Conservation (phyloP, 1,140 invertebrate species). For the Hermetia illucens region DNA sequence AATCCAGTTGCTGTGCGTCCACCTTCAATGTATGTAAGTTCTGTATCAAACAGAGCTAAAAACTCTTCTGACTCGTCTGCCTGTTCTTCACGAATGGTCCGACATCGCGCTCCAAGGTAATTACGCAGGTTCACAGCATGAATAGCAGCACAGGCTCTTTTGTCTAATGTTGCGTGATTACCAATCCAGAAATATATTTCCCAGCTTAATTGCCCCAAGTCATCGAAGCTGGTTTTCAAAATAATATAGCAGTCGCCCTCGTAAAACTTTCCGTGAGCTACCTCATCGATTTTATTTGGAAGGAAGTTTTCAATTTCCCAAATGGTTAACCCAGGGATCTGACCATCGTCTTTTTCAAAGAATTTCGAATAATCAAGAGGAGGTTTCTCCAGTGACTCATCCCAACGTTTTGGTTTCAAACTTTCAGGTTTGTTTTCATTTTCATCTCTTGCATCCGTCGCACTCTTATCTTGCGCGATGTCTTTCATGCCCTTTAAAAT, state of each 20-base stretch:
- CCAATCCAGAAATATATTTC: constrained; percentile 99
- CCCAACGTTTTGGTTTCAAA: constrained; percentile 72
- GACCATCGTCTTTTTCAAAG: constrained; percentile 95
- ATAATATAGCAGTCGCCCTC: constrained; percentile 99
- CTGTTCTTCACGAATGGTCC: constrained; percentile 97
- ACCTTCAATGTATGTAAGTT: constrained; percentile 93
- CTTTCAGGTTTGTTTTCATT: constrained; percentile 14
- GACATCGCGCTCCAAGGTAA: constrained; percentile 82
- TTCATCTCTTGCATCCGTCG: constrained; percentile 10
- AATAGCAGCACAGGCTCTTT: constrained; percentile 96
- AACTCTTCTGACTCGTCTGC: constrained; percentile 93
- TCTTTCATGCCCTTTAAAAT: constrained; percentile 97
- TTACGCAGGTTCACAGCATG: constrained; percentile 98
- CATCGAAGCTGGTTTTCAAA: constrained; percentile 79
- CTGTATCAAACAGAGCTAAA: constrained; percentile 77
- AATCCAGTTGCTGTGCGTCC: constrained; percentile 94
- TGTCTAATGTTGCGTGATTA: constrained; percentile 88
- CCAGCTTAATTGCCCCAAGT: constrained; percentile 76
- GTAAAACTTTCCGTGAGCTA: constrained; percentile 94
- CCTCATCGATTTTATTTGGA: constrained; percentile 84
- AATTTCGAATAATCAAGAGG: constrained; percentile 98
- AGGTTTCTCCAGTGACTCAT: constrained; percentile 88
- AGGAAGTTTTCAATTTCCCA: constrained; percentile 99
- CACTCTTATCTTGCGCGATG: constrained; percentile 59
- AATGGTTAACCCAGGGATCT: constrained; percentile 70